phyloP scores from a whole-genome alignment of 2,888 invertebrate species.

The Melikaiella ostensackeni region DNA sequence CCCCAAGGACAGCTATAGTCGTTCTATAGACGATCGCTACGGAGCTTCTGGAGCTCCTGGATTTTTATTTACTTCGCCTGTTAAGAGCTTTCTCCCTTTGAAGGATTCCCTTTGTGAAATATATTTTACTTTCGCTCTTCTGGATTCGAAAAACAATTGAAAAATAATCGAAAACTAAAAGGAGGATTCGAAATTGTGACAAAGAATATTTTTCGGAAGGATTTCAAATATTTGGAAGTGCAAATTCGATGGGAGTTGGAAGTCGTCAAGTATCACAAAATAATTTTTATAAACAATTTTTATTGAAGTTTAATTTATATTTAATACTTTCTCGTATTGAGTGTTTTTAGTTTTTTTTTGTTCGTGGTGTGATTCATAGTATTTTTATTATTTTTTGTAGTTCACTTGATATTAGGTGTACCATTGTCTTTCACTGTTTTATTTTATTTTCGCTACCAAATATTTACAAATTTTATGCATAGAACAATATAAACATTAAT shows the following conservation, averaged over 20 bases:
- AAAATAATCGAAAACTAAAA: neutral
- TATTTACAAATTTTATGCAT: neutral
- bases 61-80: slow-evolving; percentile 9
- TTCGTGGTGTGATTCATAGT: neutral
- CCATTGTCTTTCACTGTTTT: neutral
- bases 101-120: neutral
- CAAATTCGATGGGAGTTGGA: neutral
- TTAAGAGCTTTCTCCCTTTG: neutral
- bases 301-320: neutral
- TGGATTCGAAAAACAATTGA: neutral
- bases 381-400: neutral
- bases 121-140: neutral
- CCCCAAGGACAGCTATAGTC: slow-evolving; percentile 6
- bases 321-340: neutral
- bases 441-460: neutral
- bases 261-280: neutral
- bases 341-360: neutral
- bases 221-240: neutral
- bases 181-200: neutral
- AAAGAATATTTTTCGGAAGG: neutral
- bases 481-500: neutral
- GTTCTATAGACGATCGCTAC: slow-evolving; percentile 26
- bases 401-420: neutral
- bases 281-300: too few relatives aligned
- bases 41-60: slow-evolving; percentile 15